Evolutionary conservation across 2,797 vertebrate genomes (phyloP), one percentile per base, ranked within the genome.

Genomic region (Orientallactaga sibirica): DNA sequence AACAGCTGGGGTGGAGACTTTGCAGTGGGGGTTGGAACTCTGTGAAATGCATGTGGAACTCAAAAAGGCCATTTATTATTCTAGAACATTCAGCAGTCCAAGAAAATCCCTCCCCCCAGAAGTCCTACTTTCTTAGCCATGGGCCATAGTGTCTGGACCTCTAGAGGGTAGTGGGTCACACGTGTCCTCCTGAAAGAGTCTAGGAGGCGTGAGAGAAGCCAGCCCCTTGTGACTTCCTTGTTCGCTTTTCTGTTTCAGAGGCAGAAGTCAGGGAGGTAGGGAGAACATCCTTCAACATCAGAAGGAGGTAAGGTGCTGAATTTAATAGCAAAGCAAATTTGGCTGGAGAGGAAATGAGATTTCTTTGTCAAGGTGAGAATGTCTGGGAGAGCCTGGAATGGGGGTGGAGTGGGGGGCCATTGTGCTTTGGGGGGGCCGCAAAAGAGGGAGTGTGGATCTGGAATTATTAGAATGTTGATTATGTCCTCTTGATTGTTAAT

Each of bases 401-500:
- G 91, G 87, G 87, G 88, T 41, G 68, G 82, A 78, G 76, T 83
- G 24, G 92, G 86, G 64, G 90, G 14, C 37, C 29, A 9, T 76
- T 83, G 82, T 67, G 41, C 25, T 93, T 64, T 29, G n/a, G 62
- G 33, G 88, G 87, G 90, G 87, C 68, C 90, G 48, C 80, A 25
- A 92, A 93, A 91, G 61, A 79, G 70, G 90, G 88, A 95, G 67
- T 79, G 58, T 3, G 25, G 83, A 85, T 95, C 86, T 89, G 80
- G 90, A 97, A 97, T 96, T 97, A 97, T 97, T 96, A 97, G 95
- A 96, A 96, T 96, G 97, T 97, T 97, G 97, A 97, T 97, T 97
- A 97, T 97, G 95, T 95, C 96, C 97, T 97, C 95, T 95, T 97
- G 97, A 97, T 97, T 97, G 96, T 97, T 97, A 97, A 97, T 97